Conservation (phyloP, 2,797 vertebrate species). For the Sebastiscus albofasciatus region DNA sequence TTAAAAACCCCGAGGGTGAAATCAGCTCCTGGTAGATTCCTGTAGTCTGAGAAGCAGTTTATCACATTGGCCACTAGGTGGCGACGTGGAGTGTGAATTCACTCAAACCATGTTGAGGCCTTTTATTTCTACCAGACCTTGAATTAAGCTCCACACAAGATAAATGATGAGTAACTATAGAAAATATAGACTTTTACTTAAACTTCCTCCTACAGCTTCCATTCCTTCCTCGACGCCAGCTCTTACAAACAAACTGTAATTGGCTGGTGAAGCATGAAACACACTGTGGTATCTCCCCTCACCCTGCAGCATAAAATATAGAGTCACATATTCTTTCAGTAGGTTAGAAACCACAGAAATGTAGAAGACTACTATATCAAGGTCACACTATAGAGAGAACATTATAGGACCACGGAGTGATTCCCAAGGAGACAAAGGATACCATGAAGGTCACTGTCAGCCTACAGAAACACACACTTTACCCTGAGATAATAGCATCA, state of each 20-base stretch:
- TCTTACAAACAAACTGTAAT: not conserved
- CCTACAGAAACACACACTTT: not conserved
- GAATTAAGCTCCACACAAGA: slow-evolving; percentile 13
- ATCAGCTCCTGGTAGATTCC: not conserved
- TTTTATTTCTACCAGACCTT: not conserved
- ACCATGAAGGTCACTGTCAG: not conserved
- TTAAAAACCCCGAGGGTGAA: not conserved
- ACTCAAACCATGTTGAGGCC: not conserved
- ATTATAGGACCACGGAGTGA: not conserved
- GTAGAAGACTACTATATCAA: not conserved
- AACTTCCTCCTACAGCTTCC: not conserved
- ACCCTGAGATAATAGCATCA: not conserved
- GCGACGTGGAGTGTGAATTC: slow-evolving; percentile 2
- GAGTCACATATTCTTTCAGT: not conserved
- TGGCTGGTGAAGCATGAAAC: not conserved
- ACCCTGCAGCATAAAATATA: not conserved
- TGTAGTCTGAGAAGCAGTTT: not conserved
- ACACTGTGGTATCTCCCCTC: not conserved
- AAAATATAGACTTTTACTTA: not conserved
- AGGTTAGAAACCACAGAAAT: not conserved
- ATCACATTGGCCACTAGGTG: slow-evolving; percentile 29
- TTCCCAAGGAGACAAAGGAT: not conserved
- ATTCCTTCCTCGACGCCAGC: not conserved
- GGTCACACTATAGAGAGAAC: not conserved
- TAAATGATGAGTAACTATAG: not conserved